Evolutionary conservation across 2,797 vertebrate species (phyloP).

Genomic region (Anguilla obscura): DNA sequence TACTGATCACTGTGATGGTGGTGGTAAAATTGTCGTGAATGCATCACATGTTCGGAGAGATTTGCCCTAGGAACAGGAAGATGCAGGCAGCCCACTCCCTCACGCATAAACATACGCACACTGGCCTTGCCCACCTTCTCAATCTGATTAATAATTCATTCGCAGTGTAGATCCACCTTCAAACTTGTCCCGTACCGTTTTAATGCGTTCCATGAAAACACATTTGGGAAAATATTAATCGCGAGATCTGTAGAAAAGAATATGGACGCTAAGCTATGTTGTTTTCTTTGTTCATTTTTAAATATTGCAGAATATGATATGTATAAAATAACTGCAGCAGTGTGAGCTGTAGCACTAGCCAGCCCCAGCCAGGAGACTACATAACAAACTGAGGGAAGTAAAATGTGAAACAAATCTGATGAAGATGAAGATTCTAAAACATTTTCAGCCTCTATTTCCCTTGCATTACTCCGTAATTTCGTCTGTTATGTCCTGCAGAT

Average conservation of each 20-base stretch:
- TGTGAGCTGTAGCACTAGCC: neutral
- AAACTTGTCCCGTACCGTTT: neutral
- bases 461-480: slow-evolving; percentile 23
- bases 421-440: slow-evolving; percentile 63
- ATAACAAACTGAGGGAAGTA: neutral
- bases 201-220: neutral
- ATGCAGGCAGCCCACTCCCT: neutral
- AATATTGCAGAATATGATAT: neutral
- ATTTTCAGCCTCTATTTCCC: slow-evolving; percentile 60
- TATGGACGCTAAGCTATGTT: neutral
- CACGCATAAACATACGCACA: neutral
- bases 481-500: slow-evolving; percentile 20
- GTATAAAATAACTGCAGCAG: neutral
- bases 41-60: neutral
- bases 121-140: neutral
- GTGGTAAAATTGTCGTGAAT: neutral
- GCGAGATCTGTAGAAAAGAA: neutral
- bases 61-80: neutral
- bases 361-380: neutral
- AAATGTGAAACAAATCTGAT: slow-evolving; percentile 31
- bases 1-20: neutral
- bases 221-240: neutral
- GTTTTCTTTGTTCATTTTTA: neutral
- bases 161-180: slow-evolving; percentile 14
- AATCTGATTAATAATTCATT: neutral